Evolutionary conservation across 1,140 invertebrate genomes (phyloP).

Genomic region (Drosophila tristis): DNA sequence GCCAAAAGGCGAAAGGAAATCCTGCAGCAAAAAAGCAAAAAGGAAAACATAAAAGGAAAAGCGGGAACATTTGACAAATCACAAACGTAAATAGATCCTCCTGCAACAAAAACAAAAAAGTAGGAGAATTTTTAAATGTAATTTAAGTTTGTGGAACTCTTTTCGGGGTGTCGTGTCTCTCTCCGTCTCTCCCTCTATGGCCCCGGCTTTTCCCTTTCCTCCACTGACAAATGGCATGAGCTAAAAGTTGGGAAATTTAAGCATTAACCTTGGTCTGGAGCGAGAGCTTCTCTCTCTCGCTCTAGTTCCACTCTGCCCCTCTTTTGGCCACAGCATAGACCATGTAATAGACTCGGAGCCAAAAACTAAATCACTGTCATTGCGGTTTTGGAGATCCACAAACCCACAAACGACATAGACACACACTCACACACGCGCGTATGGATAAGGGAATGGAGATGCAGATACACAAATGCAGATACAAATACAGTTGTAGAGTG

Average conservation of each 20-base stretch:
- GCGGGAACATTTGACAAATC: conserved; percentile 60
- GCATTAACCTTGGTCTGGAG: conserved; percentile 56
- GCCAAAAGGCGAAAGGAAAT: conserved; percentile 3
- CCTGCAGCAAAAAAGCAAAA: conserved; percentile 4
- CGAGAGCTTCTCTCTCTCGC: background rate
- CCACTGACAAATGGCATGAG: conserved; percentile 59
- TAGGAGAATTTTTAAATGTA: conserved; percentile 51
- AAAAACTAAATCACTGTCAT: conserved; percentile 81
- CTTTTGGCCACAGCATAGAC: conserved; percentile 28
- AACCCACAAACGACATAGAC: conserved; percentile 36
- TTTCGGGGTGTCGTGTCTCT: background rate
- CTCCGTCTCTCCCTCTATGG: background rate
- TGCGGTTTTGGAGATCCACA: conserved; percentile 68
- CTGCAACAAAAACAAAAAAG: background rate
- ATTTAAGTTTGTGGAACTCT: conserved; percentile 61
- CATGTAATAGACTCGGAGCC: conserved; percentile 73
- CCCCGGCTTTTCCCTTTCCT: background rate
- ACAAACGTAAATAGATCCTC: conserved; percentile 52
- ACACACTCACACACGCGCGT: conserved; percentile 24
- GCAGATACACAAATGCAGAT: background rate
- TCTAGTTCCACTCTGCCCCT: background rate
- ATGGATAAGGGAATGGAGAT: background rate
- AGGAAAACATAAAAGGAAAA: background rate
- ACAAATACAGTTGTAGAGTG: conserved; percentile 6
- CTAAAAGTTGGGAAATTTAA: conserved; percentile 53